Base-by-base conservation (phyloP, 2,888 invertebrate species). In the Drosophila formosana region DNA sequence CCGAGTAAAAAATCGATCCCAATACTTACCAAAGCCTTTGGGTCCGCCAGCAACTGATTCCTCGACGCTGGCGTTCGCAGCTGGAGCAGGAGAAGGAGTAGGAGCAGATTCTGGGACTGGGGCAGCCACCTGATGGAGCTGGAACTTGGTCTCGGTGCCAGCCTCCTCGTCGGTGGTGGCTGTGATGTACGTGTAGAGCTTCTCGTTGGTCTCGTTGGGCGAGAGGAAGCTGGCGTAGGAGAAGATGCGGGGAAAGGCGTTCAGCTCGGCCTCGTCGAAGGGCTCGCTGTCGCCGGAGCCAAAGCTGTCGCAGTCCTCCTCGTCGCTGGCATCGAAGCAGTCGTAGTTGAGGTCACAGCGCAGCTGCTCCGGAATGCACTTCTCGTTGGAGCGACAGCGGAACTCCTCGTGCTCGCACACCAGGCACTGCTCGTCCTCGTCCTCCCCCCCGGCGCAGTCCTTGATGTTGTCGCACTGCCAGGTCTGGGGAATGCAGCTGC, bases 251-350 rank as follows among this genome's bases (percentile, higher is more conserved):
- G 92, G 90, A 75, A 90, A 91, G 4, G 88, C 78, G 57, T 88
- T 87, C 7, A 90, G 58, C 25, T 89, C 88, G 0, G 84, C 82
- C 55, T 90, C 89, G 43, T 91, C 89, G 26, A 91, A 91, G 1
- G 89, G 89, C 11, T 77, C 75, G 34, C 93, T 90, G 1, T 91
- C 89, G 72, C 95, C 95, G 56, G 95, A 94, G 2, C 91, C 91
- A 25, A 89, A 90, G 0, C 90, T 91, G 34, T 90, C 89, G 79
- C 95, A 95, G 45, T 93, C 91, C 2, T 91, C 89, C 83, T 95
- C 95, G 76, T 95, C 95, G 30, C 95, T 95, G 0, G 94, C 95
- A 68, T 93, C 93, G 4, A 93, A 91, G 72, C 95, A 95, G 85
- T 95, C 95, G 1, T 91, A 91, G 11, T 93, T 93, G 2, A 94